A percentile compares a stretch with the other conserved stretches of the same genome.
Conservation (phyloP, 2,888 invertebrate genomes). For the Drosophila pseudotakahashii region DNA sequence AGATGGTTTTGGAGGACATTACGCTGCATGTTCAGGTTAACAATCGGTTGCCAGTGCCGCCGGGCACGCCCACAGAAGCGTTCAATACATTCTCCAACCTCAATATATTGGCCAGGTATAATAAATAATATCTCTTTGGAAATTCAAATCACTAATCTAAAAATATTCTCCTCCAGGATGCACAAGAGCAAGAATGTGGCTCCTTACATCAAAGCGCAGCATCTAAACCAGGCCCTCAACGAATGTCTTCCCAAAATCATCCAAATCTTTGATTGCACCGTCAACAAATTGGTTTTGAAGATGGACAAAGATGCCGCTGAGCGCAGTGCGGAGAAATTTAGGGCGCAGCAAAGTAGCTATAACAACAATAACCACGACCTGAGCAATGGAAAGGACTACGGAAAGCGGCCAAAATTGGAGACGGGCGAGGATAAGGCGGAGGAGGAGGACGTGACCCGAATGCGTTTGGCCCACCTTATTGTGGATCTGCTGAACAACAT, state of each 20-base stretch:
- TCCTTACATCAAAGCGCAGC: conserved; percentile 73
- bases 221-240: conserved; percentile 75
- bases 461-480: conserved; percentile 85
- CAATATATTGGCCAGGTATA: conserved; percentile 83
- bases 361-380: conserved; percentile 49
- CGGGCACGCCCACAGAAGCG: conserved; percentile 77
- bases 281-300: conserved; percentile 73
- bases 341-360: conserved; percentile 53
- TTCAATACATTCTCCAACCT: conserved; percentile 85
- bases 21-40: conserved; percentile 82
- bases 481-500: conserved; percentile 88
- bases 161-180: conserved; percentile 63
- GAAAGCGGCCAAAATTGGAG: conserved; percentile 57
- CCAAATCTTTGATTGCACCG: conserved; percentile 81
- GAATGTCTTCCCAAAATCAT: conserved; percentile 82
- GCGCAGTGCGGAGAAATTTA: conserved; percentile 52
- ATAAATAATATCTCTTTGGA: conserved; percentile 46
- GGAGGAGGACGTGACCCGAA: conserved; percentile 58
- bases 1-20: conserved; percentile 83
- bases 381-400: conserved; percentile 38
- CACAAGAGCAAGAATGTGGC: conserved; percentile 77
- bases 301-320: conserved; percentile 72
- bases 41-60: conserved; percentile 66
- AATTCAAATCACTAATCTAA: neutral
- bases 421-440: conserved; percentile 23